phyloP scores from a whole-genome alignment of 2,888 invertebrate genomes.

The Thysanoteuthis rhombus region DNA sequence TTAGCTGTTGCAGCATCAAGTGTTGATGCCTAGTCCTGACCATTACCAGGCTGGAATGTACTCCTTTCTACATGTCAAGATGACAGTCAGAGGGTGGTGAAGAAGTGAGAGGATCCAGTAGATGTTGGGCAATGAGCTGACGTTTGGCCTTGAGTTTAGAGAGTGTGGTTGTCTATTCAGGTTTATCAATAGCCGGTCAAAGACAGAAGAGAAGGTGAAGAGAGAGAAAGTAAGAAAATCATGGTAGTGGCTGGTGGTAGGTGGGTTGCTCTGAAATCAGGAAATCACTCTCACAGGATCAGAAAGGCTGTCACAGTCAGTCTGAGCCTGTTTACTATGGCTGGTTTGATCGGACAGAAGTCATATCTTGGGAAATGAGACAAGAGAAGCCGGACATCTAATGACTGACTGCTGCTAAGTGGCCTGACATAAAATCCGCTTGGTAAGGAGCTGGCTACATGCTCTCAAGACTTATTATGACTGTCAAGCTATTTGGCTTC shows the following conservation, averaged over 20 bases:
- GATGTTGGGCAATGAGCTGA: background rate
- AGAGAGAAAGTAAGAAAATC: background rate
- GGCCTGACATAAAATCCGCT: background rate
- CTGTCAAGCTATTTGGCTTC: background rate
- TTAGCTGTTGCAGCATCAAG: background rate
- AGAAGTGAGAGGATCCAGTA: background rate
- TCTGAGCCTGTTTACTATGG: background rate
- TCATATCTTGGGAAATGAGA: background rate
- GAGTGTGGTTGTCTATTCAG: background rate
- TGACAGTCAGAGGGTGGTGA: background rate
- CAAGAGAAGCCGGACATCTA: background rate
- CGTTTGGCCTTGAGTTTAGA: background rate
- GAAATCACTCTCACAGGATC: conserved; percentile 12
- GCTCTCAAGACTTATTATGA: background rate
- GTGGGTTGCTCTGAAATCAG: background rate
- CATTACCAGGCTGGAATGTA: background rate
- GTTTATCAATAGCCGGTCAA: background rate
- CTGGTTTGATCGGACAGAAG: background rate
- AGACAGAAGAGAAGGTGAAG: background rate
- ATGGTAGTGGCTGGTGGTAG: background rate
- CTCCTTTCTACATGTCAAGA: background rate
- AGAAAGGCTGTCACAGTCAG: background rate
- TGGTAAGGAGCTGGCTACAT: background rate
- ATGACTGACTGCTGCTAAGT: background rate
- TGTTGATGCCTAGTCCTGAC: background rate